Conservation (phyloP, 2,797 vertebrate species). For the Hemibagrus guttatus region DNA sequence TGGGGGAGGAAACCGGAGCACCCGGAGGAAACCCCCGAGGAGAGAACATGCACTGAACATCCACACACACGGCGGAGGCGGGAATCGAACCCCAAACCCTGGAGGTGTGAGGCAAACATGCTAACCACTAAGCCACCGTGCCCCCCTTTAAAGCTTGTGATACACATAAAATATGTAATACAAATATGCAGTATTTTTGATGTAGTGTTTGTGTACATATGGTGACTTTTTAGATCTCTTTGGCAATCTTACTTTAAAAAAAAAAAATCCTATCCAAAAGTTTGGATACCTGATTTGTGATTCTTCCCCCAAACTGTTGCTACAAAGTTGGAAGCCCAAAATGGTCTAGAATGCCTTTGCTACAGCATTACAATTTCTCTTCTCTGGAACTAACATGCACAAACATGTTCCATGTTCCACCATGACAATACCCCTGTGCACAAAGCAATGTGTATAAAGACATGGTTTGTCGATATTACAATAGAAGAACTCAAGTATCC, state of each 20-base stretch:
- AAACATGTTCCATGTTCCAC: neutral
- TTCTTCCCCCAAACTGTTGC: neutral
- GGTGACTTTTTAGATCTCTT: neutral
- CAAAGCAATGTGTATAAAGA: neutral
- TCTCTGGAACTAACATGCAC: neutral
- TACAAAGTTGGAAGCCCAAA: neutral
- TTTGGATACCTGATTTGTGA: no score
- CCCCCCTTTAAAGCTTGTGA: constrained; percentile 5
- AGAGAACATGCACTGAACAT: no score
- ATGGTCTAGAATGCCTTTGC: neutral
- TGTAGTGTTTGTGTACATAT: neutral
- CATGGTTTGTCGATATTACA: neutral
- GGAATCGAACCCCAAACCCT: no score
- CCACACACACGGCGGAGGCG: no score
- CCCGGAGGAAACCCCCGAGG: no score
- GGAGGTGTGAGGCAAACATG: no score
- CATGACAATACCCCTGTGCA: neutral
- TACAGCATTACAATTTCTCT: neutral
- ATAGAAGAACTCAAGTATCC: no score
- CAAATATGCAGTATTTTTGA: neutral
- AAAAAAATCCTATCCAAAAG: no score
- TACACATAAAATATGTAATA: neutral
- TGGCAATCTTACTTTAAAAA: neutral
- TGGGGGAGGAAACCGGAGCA: no score
- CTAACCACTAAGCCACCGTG: no score